Evolutionary conservation across 2,888 invertebrate genomes (phyloP), one percentile per base, ranked within the genome.

Genomic region (Eupithecia pulchellata): DNA sequence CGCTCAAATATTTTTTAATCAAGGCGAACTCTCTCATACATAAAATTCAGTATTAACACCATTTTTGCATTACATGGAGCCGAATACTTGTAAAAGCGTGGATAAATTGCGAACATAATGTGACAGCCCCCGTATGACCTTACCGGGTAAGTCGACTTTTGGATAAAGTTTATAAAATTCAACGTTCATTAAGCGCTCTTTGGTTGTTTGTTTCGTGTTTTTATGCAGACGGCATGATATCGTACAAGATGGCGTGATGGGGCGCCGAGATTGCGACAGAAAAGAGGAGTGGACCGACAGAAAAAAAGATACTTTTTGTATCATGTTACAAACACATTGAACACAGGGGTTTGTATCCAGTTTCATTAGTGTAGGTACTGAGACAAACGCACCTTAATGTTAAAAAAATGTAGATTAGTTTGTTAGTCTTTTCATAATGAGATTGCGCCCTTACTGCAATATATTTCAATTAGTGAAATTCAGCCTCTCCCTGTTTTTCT

Each of bases 1-100:
- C 81, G 77, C 78, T 78, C 78, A 81, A 81, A 82, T 84, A 86
- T 89, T 86, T 90, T 89, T 91, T 88, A 90, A 91, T 89, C 88
- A 89, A 86, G 82, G 81, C 79, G 80, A 79, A 81, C 82, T 85
- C 85, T 86, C 84, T 83, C 81, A 83, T 81, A 80, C 84, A 90
- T 91, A 91, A 91, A 91, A 87, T 88, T 85, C 84, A 84, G 84
- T 88, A 88, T 90, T 90, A 91, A 92, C 91, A 91, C 90, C 88
- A 87, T 88, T 90, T 85, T 81, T 88, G 87, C 90, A 91, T 91
- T 91, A 89, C 87, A 84, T 81, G 84, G 84, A 84, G 82, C 86
- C 87, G 83, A 90, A 89, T 89, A 86, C 82, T 81, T 80, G 84
- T 82, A 82, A 88, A 88, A 82, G 85, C 78, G 82, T 78, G 75